Evolutionary conservation across 2,888 invertebrate genomes (phyloP), one percentile per base, ranked within the genome.

Genomic region (Phalera bucephala): DNA sequence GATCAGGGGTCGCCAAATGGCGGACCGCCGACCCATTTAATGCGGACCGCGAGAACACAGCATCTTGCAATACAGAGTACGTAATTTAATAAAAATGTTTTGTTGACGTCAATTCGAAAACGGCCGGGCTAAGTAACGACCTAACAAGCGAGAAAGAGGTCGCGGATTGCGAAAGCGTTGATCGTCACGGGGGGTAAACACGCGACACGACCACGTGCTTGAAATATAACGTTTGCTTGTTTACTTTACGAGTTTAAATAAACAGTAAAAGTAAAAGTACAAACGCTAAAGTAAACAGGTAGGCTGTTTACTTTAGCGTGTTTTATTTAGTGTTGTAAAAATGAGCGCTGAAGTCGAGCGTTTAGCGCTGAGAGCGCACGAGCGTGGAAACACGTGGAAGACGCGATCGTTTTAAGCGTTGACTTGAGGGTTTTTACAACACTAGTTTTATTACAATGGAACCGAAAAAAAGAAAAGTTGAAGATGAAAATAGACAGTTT

Each of bases 391-490:
- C 6, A 23, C 23, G 14, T 33, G 25, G n/a, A n/a, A n/a, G n/a
- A n/a, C n/a, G n/a, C n/a, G n/a, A n/a, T n/a, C n/a, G n/a, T n/a
- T n/a, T n/a, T n/a, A n/a, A n/a, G n/a, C n/a, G n/a, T n/a, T n/a
- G n/a, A n/a, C n/a, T n/a, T n/a, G n/a, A n/a, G n/a, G n/a, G n/a
- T n/a, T n/a, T 33, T 33, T 22, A 33, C 33, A 33, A 11, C n/a
- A 33, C 15, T 13, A 33, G 33, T 33, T 33, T 33, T 29, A 17
- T 17, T 17, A 17, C 17, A 2, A 33, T 29, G 29, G 36, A 36
- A 36, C 33, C 19, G 33, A 36, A 36, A 36, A 36, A 30, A 30
- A 36, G 36, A 36, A 36, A 36, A 36, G 30, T 31, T 30, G 36
- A 36, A 36, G 31, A 31, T 36, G 36, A 31, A 31, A 36, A 36